Percentiles rank a stretch among this genome's conserved stretches.
These are phyloP conservation scores for Trididemnum nubilum DNA, from an alignment of 23 tunicate genomes.

Conservation along the genomic window DNA sequence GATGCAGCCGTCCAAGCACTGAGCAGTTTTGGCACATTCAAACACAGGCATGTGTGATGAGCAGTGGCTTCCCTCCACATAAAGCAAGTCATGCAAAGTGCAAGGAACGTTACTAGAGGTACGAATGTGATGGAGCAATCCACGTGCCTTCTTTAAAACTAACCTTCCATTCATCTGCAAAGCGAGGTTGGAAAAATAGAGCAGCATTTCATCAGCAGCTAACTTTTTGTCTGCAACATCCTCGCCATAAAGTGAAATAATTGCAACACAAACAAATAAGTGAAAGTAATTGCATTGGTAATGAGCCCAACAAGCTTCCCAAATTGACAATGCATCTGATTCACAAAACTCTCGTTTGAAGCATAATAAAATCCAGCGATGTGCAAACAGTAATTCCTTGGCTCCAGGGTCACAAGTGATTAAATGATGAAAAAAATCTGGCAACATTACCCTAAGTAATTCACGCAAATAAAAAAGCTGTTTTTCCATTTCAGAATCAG, in stretches of 20 bases:
- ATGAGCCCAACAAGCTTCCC: conserved; percentile 92
- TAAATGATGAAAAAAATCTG: conserved; percentile 54
- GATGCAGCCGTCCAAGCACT: conserved; percentile 39
- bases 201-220: conserved; percentile 80
- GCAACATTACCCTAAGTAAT: conserved; percentile 53
- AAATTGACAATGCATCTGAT: conserved; percentile 66
- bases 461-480: conserved; percentile 64
- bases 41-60: not conserved
- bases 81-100: conserved; percentile 53
- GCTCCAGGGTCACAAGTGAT: conserved; percentile 59
- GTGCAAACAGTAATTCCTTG: conserved; percentile 71
- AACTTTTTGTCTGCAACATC: conserved; percentile 64
- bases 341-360: conserved; percentile 82
- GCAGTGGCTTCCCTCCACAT: conserved; percentile 8
- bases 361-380: conserved; percentile 81
- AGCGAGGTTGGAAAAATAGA: conserved; percentile 70
- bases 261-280: conserved; percentile 78
- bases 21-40: conserved; percentile 19
- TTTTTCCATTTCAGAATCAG: conserved; percentile 82
- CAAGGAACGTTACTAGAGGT: conserved; percentile 42
- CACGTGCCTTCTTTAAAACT: conserved; percentile 65
- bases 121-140: conserved; percentile 42
- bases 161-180: conserved; percentile 79
- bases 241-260: conserved; percentile 62
- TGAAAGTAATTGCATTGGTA: conserved; percentile 73